phyloP scores from a whole-genome alignment of 2,888 invertebrate genomes.

The Andrena chrysosceles region DNA sequence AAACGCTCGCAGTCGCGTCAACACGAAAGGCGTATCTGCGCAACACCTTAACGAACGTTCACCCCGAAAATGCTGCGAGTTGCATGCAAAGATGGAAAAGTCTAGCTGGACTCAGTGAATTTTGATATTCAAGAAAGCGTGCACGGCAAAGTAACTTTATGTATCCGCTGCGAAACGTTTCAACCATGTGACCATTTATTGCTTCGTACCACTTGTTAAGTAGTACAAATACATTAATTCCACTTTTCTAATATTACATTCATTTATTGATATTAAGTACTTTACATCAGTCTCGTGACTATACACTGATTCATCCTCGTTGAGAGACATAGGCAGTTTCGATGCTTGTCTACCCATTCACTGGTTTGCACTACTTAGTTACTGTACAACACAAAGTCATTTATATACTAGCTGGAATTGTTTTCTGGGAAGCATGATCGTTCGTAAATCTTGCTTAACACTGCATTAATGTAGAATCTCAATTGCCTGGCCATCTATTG shows the following conservation, averaged over 20 bases:
- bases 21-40: not conserved
- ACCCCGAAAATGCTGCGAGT: constrained; percentile 15
- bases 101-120: not conserved
- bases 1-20: not conserved
- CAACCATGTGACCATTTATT: not conserved
- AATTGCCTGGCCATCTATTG: too few species aligned
- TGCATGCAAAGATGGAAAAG: constrained; percentile 18
- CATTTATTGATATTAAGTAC: too few species aligned
- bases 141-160: not conserved
- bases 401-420: too few species aligned
- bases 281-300: not conserved
- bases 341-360: not conserved
- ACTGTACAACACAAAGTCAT: not conserved
- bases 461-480: too few species aligned
- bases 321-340: too few species aligned
- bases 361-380: not conserved
- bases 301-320: not conserved
- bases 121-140: not conserved
- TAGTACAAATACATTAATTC: too few species aligned
- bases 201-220: not conserved
- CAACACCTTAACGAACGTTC: constrained; percentile 41
- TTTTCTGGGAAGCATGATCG: too few species aligned
- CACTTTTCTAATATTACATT: too few species aligned
- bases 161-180: not conserved
- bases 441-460: too few species aligned